Evolutionary conservation across 2,797 vertebrate genomes (phyloP), one percentile per base, ranked within the genome.

Genomic region (Cossypha dichroa): DNA sequence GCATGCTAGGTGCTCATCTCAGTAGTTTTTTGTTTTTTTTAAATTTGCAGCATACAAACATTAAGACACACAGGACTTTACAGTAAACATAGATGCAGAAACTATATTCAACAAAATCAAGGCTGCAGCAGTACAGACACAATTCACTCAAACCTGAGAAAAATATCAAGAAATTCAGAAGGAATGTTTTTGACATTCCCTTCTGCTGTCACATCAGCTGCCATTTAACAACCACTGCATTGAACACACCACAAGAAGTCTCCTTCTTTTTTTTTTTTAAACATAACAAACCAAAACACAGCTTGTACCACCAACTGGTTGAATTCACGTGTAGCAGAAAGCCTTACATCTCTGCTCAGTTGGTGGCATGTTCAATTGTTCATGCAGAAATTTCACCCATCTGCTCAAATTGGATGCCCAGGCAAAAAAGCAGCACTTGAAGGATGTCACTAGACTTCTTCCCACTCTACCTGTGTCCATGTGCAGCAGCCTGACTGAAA

Each of bases 401-500:
- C 84, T 88, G 85, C 56, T 92, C 84, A 76, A 92, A 94, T 1
- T 4, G 19, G 78, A 66, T 8, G 31, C 74, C 64, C 79, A 80
- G 77, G 68, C 79, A 72, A 93, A 90, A 96, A 85, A 67, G 34
- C 45, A 93, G 63, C 48, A 70, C 59, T 56, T 88, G 67, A 90
- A 76, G 28, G 59, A 96, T 60, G 68, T 43, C 89, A 84, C 91
- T 91, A 75, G 90, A 96, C 95, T 94, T 90, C 28, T 93, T 84
- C 95, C 97, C 97, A 97, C 96, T 95, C 96, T 98, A 99, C 99
- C 99, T 99, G 98, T 99, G 99, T 96, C 99, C 99, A 46, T 99
- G 99, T 84, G 99, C 99, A 75, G 99, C 99, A 18, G 99, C 99
- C 98, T 99, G 98, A 98, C 99, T 99, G 98, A 99, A 99, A 85